Evolutionary conservation across 2,888 invertebrate genomes (phyloP), one percentile per base, ranked within the genome.

Genomic region (Torymus aiolomorphi): DNA sequence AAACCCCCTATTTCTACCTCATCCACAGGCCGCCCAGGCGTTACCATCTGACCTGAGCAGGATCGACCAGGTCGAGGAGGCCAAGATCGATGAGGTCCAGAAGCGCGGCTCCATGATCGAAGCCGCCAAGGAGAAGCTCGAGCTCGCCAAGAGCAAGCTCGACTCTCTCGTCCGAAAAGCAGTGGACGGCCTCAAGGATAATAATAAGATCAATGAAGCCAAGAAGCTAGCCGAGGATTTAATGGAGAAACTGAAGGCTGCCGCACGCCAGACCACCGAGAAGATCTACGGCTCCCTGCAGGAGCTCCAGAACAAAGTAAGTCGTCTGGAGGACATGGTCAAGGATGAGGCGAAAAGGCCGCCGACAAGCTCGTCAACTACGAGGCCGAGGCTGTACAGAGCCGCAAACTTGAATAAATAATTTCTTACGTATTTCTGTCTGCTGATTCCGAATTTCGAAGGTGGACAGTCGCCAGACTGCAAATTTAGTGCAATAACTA

Each of bases 261-360:
- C 14, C 14, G 75, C 70, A 0, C 14, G 0, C 13, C 11, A 63
- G 8, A 52, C 74, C 52, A 52, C 20, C 18, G 54, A 78, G 12
- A 57, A 75, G 24, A 18, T 71, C 31, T 59, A 74, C 62, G n/a
- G 24, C 11, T n/a, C 65, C 13, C 13, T 75, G 18, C 54, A 75
- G 20, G 18, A 65, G n/a, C 14, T 71, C 31, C 18, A 69, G 18
- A 20, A 69, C n/a, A 57, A 11, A 0, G 78, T 78, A 78, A 78
- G 73, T 78, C 4, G 14, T 0, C 24, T 63, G 24, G 18, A 54
- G 12, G 11, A 66, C 20, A 20, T 52, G 2, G 24, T 24, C 24
- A 24, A 2, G 2, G 24, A 24, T 2, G 24, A 24, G 3, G 24
- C 3, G 3, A 24, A 2, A 31, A 31, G 8, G 31, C 2, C 8